phyloP scores from a whole-genome alignment of 2,888 invertebrate genomes.

The Scrobipalpa atriplicella region DNA sequence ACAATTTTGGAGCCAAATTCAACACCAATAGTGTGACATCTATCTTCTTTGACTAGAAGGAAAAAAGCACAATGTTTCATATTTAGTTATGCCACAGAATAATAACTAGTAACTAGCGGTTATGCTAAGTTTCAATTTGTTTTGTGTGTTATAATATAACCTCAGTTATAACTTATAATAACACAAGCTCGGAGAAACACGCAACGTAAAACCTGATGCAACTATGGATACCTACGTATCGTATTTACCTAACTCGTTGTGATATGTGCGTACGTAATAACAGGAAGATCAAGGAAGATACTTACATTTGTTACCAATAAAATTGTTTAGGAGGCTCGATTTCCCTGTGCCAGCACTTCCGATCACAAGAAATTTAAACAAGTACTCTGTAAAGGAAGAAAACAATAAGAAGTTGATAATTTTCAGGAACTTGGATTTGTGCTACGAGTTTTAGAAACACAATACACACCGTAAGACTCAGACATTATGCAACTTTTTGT shows the following conservation, averaged over 20 bases:
- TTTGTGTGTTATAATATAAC: too few relatives aligned
- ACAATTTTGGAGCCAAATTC: slow-evolving; percentile 94
- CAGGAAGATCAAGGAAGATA: slow-evolving; percentile 40
- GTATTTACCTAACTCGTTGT: background rate
- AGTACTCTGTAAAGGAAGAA: slow-evolving; percentile 84
- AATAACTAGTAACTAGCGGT: too few relatives aligned
- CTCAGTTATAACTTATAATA: too few relatives aligned
- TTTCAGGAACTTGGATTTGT: background rate
- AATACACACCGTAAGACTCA: slow-evolving; percentile 22
- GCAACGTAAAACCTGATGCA: background rate
- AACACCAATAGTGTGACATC: slow-evolving; percentile 93
- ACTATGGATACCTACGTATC: background rate
- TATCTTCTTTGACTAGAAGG: slow-evolving; percentile 89
- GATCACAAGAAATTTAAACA: slow-evolving; percentile 93
- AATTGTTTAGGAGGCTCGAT: slow-evolving; percentile 92
- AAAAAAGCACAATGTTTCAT: slow-evolving; percentile 12
- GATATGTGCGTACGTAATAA: background rate
- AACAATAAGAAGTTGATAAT: background rate
- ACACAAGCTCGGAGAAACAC: background rate
- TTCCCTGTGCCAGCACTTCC: slow-evolving; percentile 93
- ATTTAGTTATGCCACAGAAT: too few relatives aligned
- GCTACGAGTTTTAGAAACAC: background rate
- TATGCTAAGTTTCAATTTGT: too few relatives aligned
- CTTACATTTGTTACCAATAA: slow-evolving; percentile 93
- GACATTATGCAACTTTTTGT: slow-evolving; percentile 10